Evolutionary conservation across 2,888 invertebrate genomes (phyloP).

Genomic region (Caenorhabditis sulstoni): DNA sequence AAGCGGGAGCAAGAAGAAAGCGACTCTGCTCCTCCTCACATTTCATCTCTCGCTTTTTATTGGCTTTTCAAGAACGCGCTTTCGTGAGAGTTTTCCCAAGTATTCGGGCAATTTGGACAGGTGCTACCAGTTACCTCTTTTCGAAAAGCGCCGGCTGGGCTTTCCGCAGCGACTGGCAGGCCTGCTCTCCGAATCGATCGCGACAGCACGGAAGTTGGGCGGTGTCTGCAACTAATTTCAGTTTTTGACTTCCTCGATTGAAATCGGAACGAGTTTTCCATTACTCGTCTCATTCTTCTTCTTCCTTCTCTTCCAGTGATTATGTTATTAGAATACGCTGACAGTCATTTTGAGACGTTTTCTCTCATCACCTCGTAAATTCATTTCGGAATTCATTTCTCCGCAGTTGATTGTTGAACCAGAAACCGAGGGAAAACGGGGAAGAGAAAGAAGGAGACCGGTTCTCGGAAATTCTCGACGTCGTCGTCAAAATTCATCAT

Average conservation of each 20-base stretch:
- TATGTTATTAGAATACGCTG: no score
- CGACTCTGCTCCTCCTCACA: conserved; percentile 27
- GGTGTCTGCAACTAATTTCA: conserved; percentile 60
- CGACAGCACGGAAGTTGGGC: conserved; percentile 73
- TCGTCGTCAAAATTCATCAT: conserved; percentile 29
- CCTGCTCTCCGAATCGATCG: conserved; percentile 70
- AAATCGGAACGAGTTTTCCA: not conserved
- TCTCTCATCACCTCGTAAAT: conserved; percentile 52
- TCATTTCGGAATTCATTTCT: conserved; percentile 11
- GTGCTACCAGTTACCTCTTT: conserved; percentile 49
- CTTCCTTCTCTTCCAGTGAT: no score
- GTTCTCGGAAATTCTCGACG: conserved; percentile 47
- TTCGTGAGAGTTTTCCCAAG: not conserved
- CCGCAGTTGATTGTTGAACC: conserved; percentile 43
- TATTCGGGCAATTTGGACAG: conserved; percentile 8
- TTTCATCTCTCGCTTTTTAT: conserved; percentile 21
- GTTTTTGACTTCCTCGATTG: not conserved
- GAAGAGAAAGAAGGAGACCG: conserved; percentile 24
- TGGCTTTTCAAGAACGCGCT: conserved; percentile 25
- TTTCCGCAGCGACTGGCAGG: conserved; percentile 69
- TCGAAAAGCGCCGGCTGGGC: conserved; percentile 70
- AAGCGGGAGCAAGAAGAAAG: conserved; percentile 18
- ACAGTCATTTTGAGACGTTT: not conserved
- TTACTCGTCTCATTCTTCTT: no score
- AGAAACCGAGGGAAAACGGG: conserved; percentile 20